Evolutionary conservation across 2,797 vertebrate species (phyloP), one percentile per base, ranked within the genome.

Genomic region (Enteromius trimaculatus): DNA sequence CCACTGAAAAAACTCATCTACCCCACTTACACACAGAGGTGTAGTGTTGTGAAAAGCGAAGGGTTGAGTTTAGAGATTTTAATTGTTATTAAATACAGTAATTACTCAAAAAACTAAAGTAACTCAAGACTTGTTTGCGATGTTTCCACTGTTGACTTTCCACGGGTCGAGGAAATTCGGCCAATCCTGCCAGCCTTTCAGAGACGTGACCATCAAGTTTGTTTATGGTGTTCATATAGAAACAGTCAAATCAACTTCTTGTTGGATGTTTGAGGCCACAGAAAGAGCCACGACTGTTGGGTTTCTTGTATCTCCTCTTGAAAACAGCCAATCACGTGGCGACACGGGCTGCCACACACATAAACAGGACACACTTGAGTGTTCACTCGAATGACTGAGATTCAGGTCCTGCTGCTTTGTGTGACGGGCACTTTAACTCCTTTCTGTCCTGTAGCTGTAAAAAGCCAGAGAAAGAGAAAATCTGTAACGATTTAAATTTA

Each of bases 351-450:
- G 93, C 90, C 92, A 92, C 91, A 75, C 89, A 88, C 86, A 82
- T 85, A 86, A 86, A 89, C 26, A 85, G 79, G 88, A 88, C 79
- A 85, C 90, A 87, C 89, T 86, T 79, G 86, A 80, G 85, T 69
- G 72, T 74, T 79, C 71, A 79, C 84, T 76, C 80, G 83, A 88
- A 85, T 84, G 80, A 39, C 88, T 72, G 86, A 85, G 44, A 81
- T 86, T 94, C 94, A 97, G 84, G 93, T 94, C 90, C 92, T 94
- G 81, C 91, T 92, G 51, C 92, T 93, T 88, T 93, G 95, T 87
- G 93, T 93, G 65, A 96, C 95, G 47, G 95, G 93, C 90, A 96
- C 95, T 90, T 96, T 94, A 82, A 96, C 93, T 71, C 95, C 96
- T 90, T 96, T 96, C 93, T 96, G 96, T 92, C 96, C 96, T 0